Percentiles rank a stretch among this genome's conserved stretches.
Evolutionary conservation across 2,888 invertebrate genomes (phyloP).

Genomic region (Scaptomyza cyrtandrae): DNA sequence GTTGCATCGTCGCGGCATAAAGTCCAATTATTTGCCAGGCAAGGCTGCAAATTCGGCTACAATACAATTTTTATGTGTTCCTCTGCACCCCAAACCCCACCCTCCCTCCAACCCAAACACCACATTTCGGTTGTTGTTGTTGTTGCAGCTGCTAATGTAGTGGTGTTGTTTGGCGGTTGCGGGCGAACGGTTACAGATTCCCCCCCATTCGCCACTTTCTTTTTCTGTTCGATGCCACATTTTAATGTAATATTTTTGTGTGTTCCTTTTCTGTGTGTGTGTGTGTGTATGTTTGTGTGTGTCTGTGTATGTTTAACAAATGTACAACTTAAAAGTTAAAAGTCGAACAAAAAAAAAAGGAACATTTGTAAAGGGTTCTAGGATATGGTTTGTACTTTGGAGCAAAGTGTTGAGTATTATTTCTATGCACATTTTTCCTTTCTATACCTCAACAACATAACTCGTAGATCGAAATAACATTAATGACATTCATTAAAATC

Average conservation of each 20-base stretch:
- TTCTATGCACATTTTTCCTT: too few species aligned
- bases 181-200: conserved; percentile 38
- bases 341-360: conserved; percentile 47
- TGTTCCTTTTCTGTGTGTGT: conserved; percentile 7
- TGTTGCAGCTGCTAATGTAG: conserved; percentile 66
- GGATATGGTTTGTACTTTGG: not conserved
- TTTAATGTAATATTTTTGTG: not conserved
- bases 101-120: too few species aligned
- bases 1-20: conserved; percentile 62
- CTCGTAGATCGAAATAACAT: too few species aligned
- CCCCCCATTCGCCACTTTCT: not conserved
- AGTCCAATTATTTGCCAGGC: conserved; percentile 66
- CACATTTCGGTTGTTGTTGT: not conserved
- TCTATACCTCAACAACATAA: too few species aligned
- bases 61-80: not conserved
- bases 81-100: not conserved
- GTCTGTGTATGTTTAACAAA: conserved; percentile 53
- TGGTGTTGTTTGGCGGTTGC: conserved; percentile 73
- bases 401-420: not conserved
- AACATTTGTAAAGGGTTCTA: not conserved
- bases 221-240: not conserved
- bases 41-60: conserved; percentile 15
- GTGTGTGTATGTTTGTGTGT: not conserved
- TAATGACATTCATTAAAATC: too few species aligned
- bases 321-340: conserved; percentile 73